These are phyloP conservation scores for Clarias gariepinus DNA, from an alignment of 2,113 vertebrate genomes.

Conservation along the genomic window DNA sequence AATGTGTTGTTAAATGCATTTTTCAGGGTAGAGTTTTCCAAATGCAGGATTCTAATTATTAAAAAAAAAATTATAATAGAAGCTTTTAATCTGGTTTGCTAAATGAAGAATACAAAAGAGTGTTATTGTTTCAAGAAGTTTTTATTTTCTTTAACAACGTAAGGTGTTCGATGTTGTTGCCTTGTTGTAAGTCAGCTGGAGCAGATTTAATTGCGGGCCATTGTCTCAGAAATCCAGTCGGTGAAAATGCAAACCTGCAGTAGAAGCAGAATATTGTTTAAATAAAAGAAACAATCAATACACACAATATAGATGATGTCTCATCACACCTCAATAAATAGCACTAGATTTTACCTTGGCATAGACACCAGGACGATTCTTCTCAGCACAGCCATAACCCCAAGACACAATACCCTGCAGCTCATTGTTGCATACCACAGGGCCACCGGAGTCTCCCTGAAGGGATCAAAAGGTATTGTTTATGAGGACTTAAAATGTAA, in stretches of 20 bases:
- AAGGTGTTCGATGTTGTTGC: too few relatives aligned
- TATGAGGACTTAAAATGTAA: background rate
- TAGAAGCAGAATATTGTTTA: background rate
- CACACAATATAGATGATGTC: background rate
- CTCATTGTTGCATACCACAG: conserved; percentile 23
- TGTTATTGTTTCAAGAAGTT: too few relatives aligned
- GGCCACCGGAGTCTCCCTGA: conserved; percentile 35
- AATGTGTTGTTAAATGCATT: too few relatives aligned
- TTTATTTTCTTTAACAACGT: too few relatives aligned
- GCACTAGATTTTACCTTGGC: conserved; percentile 65
- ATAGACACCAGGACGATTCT: conserved; percentile 73
- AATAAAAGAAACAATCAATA: background rate
- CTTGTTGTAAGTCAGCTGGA: background rate
- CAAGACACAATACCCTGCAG: conserved; percentile 29
- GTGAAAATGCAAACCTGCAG: conserved; percentile 66
- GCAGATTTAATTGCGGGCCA: conserved; percentile 60
- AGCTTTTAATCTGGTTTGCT: too few relatives aligned
- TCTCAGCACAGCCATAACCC: conserved; percentile 45
- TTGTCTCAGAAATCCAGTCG: conserved; percentile 65
- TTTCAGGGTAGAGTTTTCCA: too few relatives aligned
- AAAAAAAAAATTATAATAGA: too few relatives aligned
- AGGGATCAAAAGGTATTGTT: background rate
- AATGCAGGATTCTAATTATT: too few relatives aligned
- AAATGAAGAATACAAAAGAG: too few relatives aligned
- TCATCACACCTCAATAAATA: background rate